Evolutionary conservation across 2,797 vertebrate genomes (phyloP).

Genomic region (Zalophus californianus): DNA sequence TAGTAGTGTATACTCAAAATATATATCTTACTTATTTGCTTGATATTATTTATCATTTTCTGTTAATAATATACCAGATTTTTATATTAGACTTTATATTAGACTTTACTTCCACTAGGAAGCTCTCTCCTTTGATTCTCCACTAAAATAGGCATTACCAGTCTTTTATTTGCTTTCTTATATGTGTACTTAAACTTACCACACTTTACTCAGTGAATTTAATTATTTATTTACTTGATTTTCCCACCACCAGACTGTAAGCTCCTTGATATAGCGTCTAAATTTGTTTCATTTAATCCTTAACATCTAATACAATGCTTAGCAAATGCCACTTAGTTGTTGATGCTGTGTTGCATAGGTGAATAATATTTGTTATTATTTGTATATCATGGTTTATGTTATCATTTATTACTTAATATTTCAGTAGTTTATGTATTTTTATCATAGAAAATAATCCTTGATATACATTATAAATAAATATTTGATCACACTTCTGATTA

Average conservation of each 20-base stretch:
- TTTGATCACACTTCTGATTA: background rate
- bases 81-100: background rate
- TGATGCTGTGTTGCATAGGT: background rate
- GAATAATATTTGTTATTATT: background rate
- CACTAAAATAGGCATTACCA: background rate
- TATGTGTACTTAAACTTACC: background rate
- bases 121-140: background rate
- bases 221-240: slow-evolving; percentile 4
- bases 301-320: background rate
- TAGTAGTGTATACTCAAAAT: background rate
- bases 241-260: background rate
- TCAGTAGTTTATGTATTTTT: background rate
- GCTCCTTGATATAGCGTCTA: background rate
- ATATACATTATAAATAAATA: background rate
- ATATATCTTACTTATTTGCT: background rate
- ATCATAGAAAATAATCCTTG: background rate
- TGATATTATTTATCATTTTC: background rate
- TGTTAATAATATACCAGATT: background rate
- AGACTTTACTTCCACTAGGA: background rate
- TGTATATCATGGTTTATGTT: background rate
- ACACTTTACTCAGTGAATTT: background rate
- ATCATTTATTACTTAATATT: slow-evolving; percentile 17
- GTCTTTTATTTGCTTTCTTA: slow-evolving; percentile 30
- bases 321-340: background rate
- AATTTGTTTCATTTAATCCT: background rate